phyloP scores from a whole-genome alignment of 2,888 invertebrate species.

The Pyralis farinalis region DNA sequence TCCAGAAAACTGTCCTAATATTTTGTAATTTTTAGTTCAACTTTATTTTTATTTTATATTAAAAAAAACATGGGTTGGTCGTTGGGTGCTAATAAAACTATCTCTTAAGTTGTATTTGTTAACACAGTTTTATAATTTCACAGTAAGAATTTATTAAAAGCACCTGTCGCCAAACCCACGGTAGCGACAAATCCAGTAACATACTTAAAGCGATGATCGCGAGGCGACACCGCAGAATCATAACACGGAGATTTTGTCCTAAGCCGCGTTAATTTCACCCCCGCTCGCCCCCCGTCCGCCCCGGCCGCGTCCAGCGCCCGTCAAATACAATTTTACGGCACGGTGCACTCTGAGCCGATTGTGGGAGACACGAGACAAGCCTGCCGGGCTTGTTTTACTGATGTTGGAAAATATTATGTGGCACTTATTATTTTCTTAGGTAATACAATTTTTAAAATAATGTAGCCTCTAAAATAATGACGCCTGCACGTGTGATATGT shows the following conservation, averaged over 20 bases:
- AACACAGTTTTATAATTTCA: too few species aligned
- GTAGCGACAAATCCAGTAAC: conserved; percentile 37
- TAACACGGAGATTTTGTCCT: conserved; percentile 74
- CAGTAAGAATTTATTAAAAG: too few species aligned
- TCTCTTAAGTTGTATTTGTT: too few species aligned
- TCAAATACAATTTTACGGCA: conserved; percentile 79
- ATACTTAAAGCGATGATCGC: conserved; percentile 64
- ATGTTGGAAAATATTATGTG: conserved; percentile 27
- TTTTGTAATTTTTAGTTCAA: too few species aligned
- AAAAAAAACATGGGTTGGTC: too few species aligned
- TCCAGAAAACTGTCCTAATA: too few species aligned
- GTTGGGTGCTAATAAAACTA: too few species aligned
- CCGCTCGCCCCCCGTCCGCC: conserved; percentile 13
- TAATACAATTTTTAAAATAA: too few species aligned
- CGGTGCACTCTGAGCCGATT: conserved; percentile 76
- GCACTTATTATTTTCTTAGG: conserved; percentile 19
- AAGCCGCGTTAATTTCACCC: conserved; percentile 64
- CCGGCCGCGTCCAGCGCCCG: conserved; percentile 54
- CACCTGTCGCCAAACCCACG: conserved; percentile 35
- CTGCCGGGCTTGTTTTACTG: conserved; percentile 36
- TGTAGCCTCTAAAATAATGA: too few species aligned
- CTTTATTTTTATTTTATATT: too few species aligned
- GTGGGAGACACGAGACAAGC: conserved; percentile 70
- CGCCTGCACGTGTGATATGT: too few species aligned
- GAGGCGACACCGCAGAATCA: conserved; percentile 46